Percentiles rank a stretch among this genome's conserved stretches.
Evolutionary conservation across 92 coral and sea anemone genomes (phyloP).

Genomic region (Paramuricea clavata): DNA sequence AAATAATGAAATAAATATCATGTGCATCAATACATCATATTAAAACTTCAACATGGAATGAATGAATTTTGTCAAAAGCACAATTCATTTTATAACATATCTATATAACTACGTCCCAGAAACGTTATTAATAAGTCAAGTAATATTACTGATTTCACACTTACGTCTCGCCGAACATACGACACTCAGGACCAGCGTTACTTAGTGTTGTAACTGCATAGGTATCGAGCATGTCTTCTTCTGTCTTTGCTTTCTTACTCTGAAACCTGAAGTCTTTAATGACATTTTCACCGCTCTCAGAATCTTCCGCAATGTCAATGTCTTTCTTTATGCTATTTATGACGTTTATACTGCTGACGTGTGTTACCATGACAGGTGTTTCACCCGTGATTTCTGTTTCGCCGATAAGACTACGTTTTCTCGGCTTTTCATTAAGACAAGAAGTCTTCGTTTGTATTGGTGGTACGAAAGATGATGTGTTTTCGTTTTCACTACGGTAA

Average conservation of each 20-base stretch:
- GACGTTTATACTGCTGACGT: conserved; percentile 12
- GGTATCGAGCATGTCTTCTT: neutral
- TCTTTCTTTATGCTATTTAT: neutral
- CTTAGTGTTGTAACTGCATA: neutral
- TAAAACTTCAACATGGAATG: neutral
- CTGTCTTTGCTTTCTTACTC: neutral
- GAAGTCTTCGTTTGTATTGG: neutral
- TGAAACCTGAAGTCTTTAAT: neutral
- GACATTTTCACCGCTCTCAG: neutral
- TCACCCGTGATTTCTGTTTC: neutral
- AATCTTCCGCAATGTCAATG: neutral
- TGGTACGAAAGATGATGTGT: neutral
- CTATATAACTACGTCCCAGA: neutral
- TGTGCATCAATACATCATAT: neutral
- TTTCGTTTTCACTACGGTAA: neutral
- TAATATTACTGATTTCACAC: neutral
- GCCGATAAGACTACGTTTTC: neutral
- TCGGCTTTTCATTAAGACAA: conserved; percentile 1
- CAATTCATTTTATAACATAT: neutral
- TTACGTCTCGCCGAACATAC: conserved; percentile 25
- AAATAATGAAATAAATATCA: neutral
- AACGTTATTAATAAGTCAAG: neutral
- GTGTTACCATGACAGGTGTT: neutral
- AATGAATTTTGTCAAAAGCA: neutral
- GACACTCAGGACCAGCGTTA: conserved; percentile 1